Evolutionary conservation across 1,140 invertebrate species (phyloP), one percentile per base, ranked within the genome.

Genomic region (Trachymyrmex septentrionalis): DNA sequence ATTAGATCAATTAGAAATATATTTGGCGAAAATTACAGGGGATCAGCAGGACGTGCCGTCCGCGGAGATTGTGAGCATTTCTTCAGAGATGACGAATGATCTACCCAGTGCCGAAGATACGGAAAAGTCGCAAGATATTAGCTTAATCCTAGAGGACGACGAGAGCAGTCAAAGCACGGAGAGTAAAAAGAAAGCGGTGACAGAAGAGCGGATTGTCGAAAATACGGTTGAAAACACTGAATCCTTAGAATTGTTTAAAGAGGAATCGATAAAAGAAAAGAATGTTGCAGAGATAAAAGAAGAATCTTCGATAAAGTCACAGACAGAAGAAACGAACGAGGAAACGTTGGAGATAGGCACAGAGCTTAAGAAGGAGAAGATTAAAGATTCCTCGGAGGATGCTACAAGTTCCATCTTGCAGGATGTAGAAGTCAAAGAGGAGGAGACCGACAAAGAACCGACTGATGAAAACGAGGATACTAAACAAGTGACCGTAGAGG

Each of bases 51-150:
- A 92, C 30, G 61, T 87, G 14, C 66, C 84, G n/a, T 88, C 86
- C 6, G 81, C 91, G 1, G 92, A 92, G 78, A 88, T 88, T 0
- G 85, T 87, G n/a, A 93, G 90, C 34, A 78, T 89, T 73, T 91
- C 90, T 53, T 93, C 92, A 12, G 92, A 92, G 71, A 59, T 91
- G 24, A 89, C 90, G 14, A 92, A 90, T n/a, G 92, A 93, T 34
- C 44, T 87, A 24, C 86, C 89, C 6, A 92, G 87, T 67, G 73
- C 86, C 0, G 92, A 93, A 44, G 92, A 93, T 59, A 91, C 87
- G 0, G 92, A 93, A 53, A 93, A 93, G 19, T 93, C 92, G 1
- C 92, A 92, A 64, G 92, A 93, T n/a, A 93, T 93, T 44, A 92
- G 92, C 76, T 81, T 92, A 44, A 93, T 93, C 57, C 87, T 93